Conservation (phyloP, 2,797 vertebrate genomes). For the Orientallactaga sibirica region DNA sequence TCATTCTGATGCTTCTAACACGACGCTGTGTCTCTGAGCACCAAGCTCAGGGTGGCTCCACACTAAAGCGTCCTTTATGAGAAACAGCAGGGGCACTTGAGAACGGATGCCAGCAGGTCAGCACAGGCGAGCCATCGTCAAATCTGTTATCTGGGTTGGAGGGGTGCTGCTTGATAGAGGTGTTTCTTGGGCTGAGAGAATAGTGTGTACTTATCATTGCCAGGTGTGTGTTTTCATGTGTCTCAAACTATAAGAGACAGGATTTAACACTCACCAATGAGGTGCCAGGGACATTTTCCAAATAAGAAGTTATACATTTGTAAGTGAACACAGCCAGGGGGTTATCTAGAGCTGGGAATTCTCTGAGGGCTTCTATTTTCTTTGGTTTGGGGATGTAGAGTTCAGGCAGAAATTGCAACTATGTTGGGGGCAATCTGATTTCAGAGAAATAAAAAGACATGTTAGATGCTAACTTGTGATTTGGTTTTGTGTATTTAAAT, state of each 20-base stretch:
- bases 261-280: conserved; percentile 48
- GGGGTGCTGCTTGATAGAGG: neutral
- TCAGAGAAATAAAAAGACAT: conserved; percentile 52
- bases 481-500: conserved; percentile 23
- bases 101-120: neutral
- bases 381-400: conserved; percentile 62
- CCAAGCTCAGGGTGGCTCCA: neutral
- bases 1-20: conserved; percentile 9
- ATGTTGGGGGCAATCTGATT: conserved; percentile 23
- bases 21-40: conserved; percentile 44
- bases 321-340: conserved; percentile 49
- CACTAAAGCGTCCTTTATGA: conserved; percentile 20
- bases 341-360: conserved; percentile 36
- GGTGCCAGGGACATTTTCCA: conserved; percentile 54
- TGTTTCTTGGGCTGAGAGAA: conserved; percentile 50
- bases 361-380: conserved; percentile 43
- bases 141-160: neutral
- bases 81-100: conserved; percentile 46
- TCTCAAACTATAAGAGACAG: conserved; percentile 1
- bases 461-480: neutral
- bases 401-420: conserved; percentile 5
- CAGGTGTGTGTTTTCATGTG: neutral
- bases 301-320: conserved; percentile 61
- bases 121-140: conserved; percentile 67
- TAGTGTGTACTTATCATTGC: conserved; percentile 44